Percentiles rank a stretch among this genome's conserved stretches.
phyloP scores from a whole-genome alignment of 2,888 invertebrate genomes.

The Mongoloraphidia duomilia region DNA sequence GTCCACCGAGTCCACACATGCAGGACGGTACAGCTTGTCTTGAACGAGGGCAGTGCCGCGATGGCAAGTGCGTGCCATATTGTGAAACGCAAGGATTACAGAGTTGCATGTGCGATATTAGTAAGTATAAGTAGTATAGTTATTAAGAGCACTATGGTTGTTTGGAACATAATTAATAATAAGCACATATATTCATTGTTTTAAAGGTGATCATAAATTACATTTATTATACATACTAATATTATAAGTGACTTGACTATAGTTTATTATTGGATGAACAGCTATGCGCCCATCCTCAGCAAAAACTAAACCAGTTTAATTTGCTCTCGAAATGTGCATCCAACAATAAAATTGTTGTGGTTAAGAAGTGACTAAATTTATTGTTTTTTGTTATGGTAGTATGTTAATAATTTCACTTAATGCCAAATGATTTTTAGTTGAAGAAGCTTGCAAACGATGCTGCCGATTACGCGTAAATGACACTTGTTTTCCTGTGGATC shows the following conservation, averaged over 20 bases:
- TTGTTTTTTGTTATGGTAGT: too few relatives aligned
- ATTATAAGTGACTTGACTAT: too few relatives aligned
- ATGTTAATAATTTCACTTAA: too few relatives aligned
- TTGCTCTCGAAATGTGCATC: too few relatives aligned
- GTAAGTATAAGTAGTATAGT: conserved; percentile 35
- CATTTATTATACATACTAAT: too few relatives aligned
- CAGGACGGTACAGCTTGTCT: conserved; percentile 77
- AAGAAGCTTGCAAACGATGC: conserved; percentile 86
- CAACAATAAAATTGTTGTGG: too few relatives aligned
- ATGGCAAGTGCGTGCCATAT: conserved; percentile 86
- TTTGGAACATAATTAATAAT: too few relatives aligned
- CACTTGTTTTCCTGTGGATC: conserved; percentile 81
- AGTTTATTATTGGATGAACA: background rate
- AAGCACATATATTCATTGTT: too few relatives aligned
- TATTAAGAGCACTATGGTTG: too few relatives aligned
- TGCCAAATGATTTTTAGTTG: conserved; percentile 50
- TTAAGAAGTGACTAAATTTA: too few relatives aligned
- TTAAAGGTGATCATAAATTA: too few relatives aligned
- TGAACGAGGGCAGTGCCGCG: conserved; percentile 78
- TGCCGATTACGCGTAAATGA: conserved; percentile 84
- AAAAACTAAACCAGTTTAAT: background rate
- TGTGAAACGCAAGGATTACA: conserved; percentile 87
- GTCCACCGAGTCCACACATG: conserved; percentile 77
- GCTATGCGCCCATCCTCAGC: background rate
- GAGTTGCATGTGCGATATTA: conserved; percentile 93